phyloP scores from a whole-genome alignment of 2,888 invertebrate genomes.

The Mythimna impura region DNA sequence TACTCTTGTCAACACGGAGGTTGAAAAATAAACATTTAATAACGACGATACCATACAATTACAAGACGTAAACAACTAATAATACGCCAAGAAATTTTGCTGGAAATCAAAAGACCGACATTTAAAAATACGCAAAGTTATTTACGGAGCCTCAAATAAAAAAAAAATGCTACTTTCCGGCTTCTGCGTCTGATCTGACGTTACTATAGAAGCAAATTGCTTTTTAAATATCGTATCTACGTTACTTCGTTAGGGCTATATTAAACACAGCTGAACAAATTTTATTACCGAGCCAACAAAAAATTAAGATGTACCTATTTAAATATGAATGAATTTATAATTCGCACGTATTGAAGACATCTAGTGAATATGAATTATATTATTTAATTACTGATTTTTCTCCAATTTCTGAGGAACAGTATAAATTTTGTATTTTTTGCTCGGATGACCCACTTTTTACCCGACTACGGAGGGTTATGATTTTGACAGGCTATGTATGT shows the following conservation, averaged over 20 bases:
- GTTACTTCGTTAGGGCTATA: conserved; percentile 35
- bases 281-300: conserved; percentile 24
- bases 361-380: not conserved
- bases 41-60: conserved; percentile 22
- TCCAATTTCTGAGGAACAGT: not conserved
- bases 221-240: conserved; percentile 49
- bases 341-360: conserved; percentile 10
- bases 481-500: no score
- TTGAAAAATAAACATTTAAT: conserved; percentile 24
- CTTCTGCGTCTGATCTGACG: conserved; percentile 48
- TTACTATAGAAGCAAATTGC: conserved; percentile 53
- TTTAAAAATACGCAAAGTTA: conserved; percentile 32
- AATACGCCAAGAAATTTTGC: conserved; percentile 14
- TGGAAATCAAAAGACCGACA: conserved; percentile 34
- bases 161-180: conserved; percentile 39
- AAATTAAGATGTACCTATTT: conserved; percentile 6
- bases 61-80: conserved; percentile 23
- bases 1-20: not conserved
- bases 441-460: no score
- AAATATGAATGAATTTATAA: conserved; percentile 32
- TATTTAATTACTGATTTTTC: not conserved
- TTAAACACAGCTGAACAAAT: conserved; percentile 31
- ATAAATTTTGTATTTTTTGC: conserved; percentile 1
- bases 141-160: conserved; percentile 47
- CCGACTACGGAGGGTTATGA: no score